phyloP scores from a whole-genome alignment of 2,797 vertebrate species.

The Tolypeutes matacus region DNA sequence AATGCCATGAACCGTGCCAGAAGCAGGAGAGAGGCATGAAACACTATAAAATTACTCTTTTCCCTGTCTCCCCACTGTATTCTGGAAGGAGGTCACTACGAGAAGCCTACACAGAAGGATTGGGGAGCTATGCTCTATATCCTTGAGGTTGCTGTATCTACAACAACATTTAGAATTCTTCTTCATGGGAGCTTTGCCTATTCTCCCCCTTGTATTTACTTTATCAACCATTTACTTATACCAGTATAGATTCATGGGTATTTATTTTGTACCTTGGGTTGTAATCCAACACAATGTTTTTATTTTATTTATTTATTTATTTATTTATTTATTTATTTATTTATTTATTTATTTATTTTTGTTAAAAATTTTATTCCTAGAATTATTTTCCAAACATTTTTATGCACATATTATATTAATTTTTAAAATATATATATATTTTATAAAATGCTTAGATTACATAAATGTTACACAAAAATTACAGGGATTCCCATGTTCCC shows the following conservation, averaged over 20 bases:
- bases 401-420: too few relatives aligned
- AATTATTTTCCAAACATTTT: too few relatives aligned
- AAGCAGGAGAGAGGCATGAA: too few relatives aligned
- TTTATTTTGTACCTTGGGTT: background rate
- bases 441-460: too few relatives aligned
- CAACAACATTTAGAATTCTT: background rate
- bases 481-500: too few relatives aligned
- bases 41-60: background rate
- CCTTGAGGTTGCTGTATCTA: background rate
- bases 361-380: too few relatives aligned
- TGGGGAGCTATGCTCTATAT: background rate
- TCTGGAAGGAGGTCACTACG: background rate
- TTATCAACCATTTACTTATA: background rate
- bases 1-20: too few relatives aligned
- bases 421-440: too few relatives aligned
- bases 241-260: background rate
- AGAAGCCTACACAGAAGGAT: background rate
- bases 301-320: too few relatives aligned
- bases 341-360: too few relatives aligned
- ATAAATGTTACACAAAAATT: too few relatives aligned
- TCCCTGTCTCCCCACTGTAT: fast-evolving
- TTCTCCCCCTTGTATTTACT: background rate
- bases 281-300: background rate
- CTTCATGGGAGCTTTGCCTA: background rate
- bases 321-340: too few relatives aligned